A percentile compares a stretch with the other conserved stretches of the same genome.
These are phyloP conservation scores for Drosophila hamatofila DNA, from an alignment of 2,888 invertebrate genomes.

Conservation along the genomic window DNA sequence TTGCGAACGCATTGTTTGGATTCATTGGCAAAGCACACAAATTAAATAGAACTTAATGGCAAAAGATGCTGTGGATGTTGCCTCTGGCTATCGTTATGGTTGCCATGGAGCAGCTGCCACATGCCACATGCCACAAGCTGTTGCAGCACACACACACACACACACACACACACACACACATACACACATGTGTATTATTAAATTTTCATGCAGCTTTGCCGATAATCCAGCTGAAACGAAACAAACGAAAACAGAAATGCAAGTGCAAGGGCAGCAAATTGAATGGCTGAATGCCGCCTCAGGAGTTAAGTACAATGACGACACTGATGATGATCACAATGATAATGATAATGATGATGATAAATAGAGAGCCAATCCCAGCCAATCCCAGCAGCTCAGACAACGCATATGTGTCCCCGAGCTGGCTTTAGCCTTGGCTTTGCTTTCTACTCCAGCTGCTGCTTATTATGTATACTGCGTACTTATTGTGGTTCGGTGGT, in stretches of 20 bases:
- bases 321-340: conserved; percentile 8
- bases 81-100: conserved; percentile 9
- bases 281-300: conserved; percentile 43
- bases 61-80: conserved; percentile 13
- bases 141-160: conserved; percentile 29
- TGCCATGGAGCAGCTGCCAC: conserved; percentile 24
- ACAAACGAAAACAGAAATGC: conserved; percentile 46
- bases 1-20: conserved; percentile 41
- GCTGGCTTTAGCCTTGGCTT: conserved; percentile 50
- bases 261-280: conserved; percentile 54
- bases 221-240: conserved; percentile 61
- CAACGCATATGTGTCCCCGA: conserved; percentile 48
- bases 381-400: conserved; percentile 21
- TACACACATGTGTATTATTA: conserved; percentile 62
- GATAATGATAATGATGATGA: conserved; percentile 8
- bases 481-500: conserved; percentile 20
- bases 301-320: conserved; percentile 30
- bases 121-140: conserved; percentile 16
- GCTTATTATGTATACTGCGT: conserved; percentile 59
- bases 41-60: conserved; percentile 63
- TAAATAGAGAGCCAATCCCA: conserved; percentile 24
- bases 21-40: conserved; percentile 51
- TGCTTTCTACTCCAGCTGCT: conserved; percentile 12
- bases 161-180: conserved; percentile 20
- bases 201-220: conserved; percentile 78